Evolutionary conservation across 2,797 vertebrate species (phyloP), one percentile per base, ranked within the genome.

Genomic region (Limnodromus scolopaceus): DNA sequence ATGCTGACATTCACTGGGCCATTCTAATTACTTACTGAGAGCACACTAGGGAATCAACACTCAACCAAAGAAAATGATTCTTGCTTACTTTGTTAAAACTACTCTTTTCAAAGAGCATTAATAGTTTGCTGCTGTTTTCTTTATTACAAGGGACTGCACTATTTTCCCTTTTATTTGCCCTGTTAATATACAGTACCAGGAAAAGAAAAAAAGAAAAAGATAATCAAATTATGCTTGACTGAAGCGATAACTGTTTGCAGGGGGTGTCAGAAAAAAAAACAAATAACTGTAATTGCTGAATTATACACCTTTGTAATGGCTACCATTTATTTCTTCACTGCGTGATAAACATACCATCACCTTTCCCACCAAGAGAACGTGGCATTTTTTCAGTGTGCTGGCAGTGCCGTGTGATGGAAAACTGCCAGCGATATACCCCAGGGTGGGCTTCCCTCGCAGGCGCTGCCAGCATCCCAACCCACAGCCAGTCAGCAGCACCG

Each of bases 11-110:
- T 98, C 98, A 98, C 97, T 98, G 98, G 98, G 98, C 98, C 98
- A 98, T 98, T 98, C 98, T 98, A 99, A 99, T 99, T 99, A 98
- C 98, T 98, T 98, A 98, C 98, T 97, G 98, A 98, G 97, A 98
- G 98, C 98, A 98, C 98, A 49, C 98, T 98, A 95, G 98, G 98
- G 98, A 98, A 98, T 98, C 98, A 97, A 97, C 97, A 96, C 97
- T 98, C 97, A 97, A 98, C 97, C 97, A 98, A 97, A 98, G 97
- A 97, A 98, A 98, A 98, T 97, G 96, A 98, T 98, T 98, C 97
- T 98, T 98, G 97, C 98, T 97, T 98, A 98, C 98, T 98, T 98
- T 98, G 97, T 98, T 98, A 98, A 98, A 98, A 98, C 97, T 98
- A 97, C 94, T 98, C 95, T 98, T 98, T 98, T 97, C 94, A 97